Evolutionary conservation across 2,797 vertebrate species (phyloP), one percentile per base, ranked within the genome.

Genomic region (Poeciliopsis gracilis): DNA sequence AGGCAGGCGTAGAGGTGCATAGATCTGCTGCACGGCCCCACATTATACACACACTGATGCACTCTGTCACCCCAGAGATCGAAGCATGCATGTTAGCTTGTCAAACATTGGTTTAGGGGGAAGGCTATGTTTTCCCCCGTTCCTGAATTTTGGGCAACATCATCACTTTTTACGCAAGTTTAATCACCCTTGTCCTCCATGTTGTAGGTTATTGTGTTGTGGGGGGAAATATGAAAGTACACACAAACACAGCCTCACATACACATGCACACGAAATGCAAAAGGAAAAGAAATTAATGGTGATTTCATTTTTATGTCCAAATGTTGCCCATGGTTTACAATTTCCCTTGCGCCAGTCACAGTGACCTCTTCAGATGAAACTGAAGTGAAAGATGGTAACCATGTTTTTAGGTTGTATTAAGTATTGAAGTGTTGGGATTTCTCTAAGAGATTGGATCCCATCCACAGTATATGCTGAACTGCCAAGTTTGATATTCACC

Each of bases 61-160:
- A 93, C 91, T 92, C 89, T 89, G 88, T 91, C 86, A 91, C 92
- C 90, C 92, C 41, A 82, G 91, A 92, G 92, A 94, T 91, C 79
- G 84, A 90, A 91, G 90, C 80, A 79, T 83, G 84, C 88, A 86
- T 91, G 91, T 92, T 83, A 81, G 86, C 90, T 91, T 89, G 91
- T 93, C 90, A 94, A 91, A 92, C 84, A 90, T 43, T 83, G 85
- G 84, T 90, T 86, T 61, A n/a, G 72, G 78, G 86, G 78, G 77
- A 38, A 72, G 81, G 83, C 82, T 91, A 84, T 86, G 88, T 86
- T 91, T 61, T n/a, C 41, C 66, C 66, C 41, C 3, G 76, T 57
- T 80, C 30, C 78, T 77, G 82, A 77, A 87, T 89, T 91, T 87
- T 85, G 79, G 75, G 66, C 85, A 76, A 75, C 75, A 75, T 92